phyloP scores from a whole-genome alignment of 1,140 invertebrate genomes.

The Drosophila nigrodunni region DNA sequence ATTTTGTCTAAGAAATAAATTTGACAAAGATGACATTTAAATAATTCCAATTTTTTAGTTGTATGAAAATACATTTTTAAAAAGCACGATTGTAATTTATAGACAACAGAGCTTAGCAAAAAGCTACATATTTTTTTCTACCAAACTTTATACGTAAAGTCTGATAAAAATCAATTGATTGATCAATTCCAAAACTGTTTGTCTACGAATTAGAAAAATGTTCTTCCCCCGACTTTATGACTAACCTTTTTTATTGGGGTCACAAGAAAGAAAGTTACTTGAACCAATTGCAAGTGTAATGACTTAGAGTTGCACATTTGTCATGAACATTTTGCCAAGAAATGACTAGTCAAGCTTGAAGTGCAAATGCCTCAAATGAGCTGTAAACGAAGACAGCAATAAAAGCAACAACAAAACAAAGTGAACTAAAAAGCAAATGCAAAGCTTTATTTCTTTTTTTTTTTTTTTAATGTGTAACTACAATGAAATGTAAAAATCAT shows the following conservation, averaged over 20 bases:
- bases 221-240: too few relatives aligned
- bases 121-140: too few relatives aligned
- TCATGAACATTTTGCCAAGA: conserved; percentile 1
- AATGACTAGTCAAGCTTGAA: conserved; percentile 30
- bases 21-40: too few relatives aligned
- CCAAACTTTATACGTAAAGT: too few relatives aligned
- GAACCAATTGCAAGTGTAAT: conserved; percentile 30
- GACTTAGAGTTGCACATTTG: neutral
- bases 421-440: conserved; percentile 46
- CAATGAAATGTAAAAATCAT: conserved; percentile 69
- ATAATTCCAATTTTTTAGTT: too few relatives aligned
- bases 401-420: conserved; percentile 30
- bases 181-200: too few relatives aligned
- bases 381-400: conserved; percentile 50
- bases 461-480: conserved; percentile 56
- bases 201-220: too few relatives aligned
- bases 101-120: too few relatives aligned
- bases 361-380: conserved; percentile 68
- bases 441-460: conserved; percentile 36
- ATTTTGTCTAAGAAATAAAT: too few relatives aligned
- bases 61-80: too few relatives aligned
- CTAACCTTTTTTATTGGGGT: neutral
- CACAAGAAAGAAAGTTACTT: neutral
- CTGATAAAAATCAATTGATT: too few relatives aligned
- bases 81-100: too few relatives aligned